Evolutionary conservation across 2,797 vertebrate species (phyloP).

Genomic region (Scleropages formosus): DNA sequence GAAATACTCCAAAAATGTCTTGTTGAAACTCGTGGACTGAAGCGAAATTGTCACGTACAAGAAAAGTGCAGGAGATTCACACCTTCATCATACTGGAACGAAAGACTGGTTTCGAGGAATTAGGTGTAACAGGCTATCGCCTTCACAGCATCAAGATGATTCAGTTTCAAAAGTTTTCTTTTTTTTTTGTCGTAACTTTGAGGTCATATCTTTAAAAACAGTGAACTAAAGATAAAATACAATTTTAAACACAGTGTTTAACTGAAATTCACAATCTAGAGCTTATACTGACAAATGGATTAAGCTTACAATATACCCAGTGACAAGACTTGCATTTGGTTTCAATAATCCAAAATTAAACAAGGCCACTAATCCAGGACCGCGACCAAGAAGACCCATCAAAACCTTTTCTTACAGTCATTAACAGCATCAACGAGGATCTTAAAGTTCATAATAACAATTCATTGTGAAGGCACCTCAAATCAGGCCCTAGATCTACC

Average conservation of each 20-base stretch:
- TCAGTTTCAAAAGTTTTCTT: conserved; percentile 4
- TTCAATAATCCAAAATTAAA: too few relatives aligned
- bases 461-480: not conserved
- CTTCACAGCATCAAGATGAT: not conserved
- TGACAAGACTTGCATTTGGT: too few relatives aligned
- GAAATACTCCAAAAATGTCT: conserved; percentile 42
- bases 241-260: not conserved
- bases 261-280: too few relatives aligned
- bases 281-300: too few relatives aligned
- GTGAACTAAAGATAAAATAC: not conserved
- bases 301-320: too few relatives aligned
- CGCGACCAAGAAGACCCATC: too few relatives aligned
- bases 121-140: conserved; percentile 14
- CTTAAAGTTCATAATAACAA: not conserved
- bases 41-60: conserved; percentile 53
- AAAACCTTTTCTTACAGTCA: too few relatives aligned
- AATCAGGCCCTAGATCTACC: not conserved
- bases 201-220: not conserved
- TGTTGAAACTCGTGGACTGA: conserved; percentile 64
- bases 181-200: not conserved
- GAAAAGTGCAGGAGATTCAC: conserved; percentile 46
- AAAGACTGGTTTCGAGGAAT: not conserved
- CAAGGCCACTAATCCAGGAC: too few relatives aligned
- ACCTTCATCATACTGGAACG: not conserved
- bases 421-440: too few relatives aligned